Base-by-base conservation (phyloP, 2,888 invertebrate species). In the Leptura quadrifasciata region DNA sequence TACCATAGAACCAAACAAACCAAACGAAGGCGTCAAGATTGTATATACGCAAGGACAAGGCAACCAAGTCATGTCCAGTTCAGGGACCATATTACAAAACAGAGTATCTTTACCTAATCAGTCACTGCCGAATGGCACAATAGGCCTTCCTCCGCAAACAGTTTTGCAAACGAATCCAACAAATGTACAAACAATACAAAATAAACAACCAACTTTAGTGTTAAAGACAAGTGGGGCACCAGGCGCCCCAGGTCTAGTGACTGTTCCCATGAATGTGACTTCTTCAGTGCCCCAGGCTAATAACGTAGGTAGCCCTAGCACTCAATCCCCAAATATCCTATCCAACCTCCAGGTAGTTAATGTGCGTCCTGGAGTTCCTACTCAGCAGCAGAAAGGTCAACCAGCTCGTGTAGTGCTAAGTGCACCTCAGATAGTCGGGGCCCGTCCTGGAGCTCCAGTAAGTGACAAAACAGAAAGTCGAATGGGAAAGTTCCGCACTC, bases 341-440 rank as follows among this genome's bases (percentile, higher is more conserved):
- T 89, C 89, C 85, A 95, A 95, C 90, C 95, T 97, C 85, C 95
- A 95, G 90, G 95, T 97, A 87, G 91, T 96, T 83, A 96, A 96
- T 89, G 95, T 95, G 91, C 92, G 96, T 83, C 94, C 95, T 71
- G 94, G 93, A 78, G 92, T 93, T 77, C 94, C 95, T 63, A 92
- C 92, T 83, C 91, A 93, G 83, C 91, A 93, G 78, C 94, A 94
- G 88, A 96, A 96, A 89, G 93, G 93, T 75, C 94, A 95, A 79
- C 93, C 95, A 76, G 94, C 95, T 70, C 92, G 97, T 86, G 95
- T 97, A 84, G 95, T 97, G 84, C 94, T 96, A 84, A 95, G 95
- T 84, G 95, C 94, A 85, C 84, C 85, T 78, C 95, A 96, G 89
- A 93, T 96, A 91, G 94, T 95, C 82, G 95, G 95, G 84, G 91